Conservation (phyloP, 2,888 invertebrate species). For the Luperina testacea region DNA sequence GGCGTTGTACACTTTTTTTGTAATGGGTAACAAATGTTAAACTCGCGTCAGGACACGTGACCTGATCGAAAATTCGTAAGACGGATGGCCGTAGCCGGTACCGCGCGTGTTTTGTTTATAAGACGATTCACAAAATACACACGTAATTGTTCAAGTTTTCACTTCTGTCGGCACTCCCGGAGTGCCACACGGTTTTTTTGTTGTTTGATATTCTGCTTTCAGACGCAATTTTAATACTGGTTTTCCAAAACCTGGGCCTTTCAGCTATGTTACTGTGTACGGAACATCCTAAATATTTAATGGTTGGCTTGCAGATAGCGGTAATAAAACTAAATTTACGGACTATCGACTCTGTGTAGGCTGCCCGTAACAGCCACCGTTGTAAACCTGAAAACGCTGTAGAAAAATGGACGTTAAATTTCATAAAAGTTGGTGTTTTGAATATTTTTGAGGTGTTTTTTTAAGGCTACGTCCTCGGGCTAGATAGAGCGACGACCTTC, state of each 20-base stretch:
- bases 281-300: conserved; percentile 36
- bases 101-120: no score
- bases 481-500: no score
- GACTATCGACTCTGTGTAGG: conserved; percentile 31
- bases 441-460: neutral
- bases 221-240: neutral
- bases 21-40: no score
- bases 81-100: no score
- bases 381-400: conserved; percentile 13
- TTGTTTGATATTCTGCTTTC: neutral
- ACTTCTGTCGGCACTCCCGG: no score
- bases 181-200: no score
- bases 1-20: no score
- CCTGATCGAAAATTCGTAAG: no score
- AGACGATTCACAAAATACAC: no score
- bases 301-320: conserved; percentile 21
- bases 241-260: neutral
- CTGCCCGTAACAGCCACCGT: conserved; percentile 20
- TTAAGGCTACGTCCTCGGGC: no score
- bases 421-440: conserved; percentile 1
- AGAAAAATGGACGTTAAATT: conserved; percentile 26
- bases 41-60: no score
- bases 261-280: neutral
- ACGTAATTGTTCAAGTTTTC: no score
- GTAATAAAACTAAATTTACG: conserved; percentile 59